These are phyloP conservation scores for Tylochromis polylepis DNA, from an alignment of 2,113 vertebrate species.

Conservation along the genomic window DNA sequence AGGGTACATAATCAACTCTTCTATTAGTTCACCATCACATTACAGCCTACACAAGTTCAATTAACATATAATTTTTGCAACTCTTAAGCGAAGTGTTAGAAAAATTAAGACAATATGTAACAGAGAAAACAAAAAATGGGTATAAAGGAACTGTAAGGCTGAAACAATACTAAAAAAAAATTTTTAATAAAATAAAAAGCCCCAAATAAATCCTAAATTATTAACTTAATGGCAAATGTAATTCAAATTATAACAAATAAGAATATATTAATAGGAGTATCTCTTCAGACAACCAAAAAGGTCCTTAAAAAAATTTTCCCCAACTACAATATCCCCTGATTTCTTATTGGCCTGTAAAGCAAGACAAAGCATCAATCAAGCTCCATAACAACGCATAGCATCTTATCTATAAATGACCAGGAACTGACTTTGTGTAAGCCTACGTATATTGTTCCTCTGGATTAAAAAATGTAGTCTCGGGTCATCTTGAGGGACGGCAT, in stretches of 20 bases:
- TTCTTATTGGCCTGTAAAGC: neutral
- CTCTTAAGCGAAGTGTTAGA: neutral
- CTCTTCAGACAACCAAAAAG: neutral
- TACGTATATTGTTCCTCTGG: neutral
- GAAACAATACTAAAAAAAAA: neutral
- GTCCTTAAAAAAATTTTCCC: neutral
- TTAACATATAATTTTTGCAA: neutral
- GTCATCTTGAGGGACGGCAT: slow-evolving; percentile 98
- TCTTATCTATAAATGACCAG: neutral
- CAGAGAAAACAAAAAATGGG: neutral
- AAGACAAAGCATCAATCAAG: slow-evolving; percentile 11
- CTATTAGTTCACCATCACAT: neutral
- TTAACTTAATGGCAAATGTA: neutral
- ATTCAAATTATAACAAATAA: neutral
- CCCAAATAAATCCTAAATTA: neutral
- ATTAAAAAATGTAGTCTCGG: slow-evolving; percentile 91
- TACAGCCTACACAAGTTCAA: neutral
- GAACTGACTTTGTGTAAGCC: neutral
- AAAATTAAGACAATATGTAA: neutral
- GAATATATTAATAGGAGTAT: neutral
- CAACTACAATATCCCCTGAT: neutral
- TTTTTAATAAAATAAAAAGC: neutral
- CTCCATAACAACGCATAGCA: slow-evolving; percentile 10
- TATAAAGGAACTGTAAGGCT: slow-evolving; percentile 10
- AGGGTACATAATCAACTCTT: neutral